phyloP scores from a whole-genome alignment of 2,888 invertebrate species.

The Melangyna quadrimaculata region DNA sequence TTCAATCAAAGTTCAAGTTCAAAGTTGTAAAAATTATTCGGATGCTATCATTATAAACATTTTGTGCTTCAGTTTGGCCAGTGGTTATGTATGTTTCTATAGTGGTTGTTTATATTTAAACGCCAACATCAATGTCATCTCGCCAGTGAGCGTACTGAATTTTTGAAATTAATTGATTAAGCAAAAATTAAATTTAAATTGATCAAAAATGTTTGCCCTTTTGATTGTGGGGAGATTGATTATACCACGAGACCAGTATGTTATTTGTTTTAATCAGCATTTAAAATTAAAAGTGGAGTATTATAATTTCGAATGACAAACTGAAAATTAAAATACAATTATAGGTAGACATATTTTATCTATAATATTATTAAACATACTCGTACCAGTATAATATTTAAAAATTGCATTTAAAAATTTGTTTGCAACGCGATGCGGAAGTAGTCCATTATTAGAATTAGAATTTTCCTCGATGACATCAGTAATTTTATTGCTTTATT shows the following conservation, averaged over 20 bases:
- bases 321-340: too few relatives aligned
- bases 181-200: conserved; percentile 8
- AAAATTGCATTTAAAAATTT: too few relatives aligned
- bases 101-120: neutral
- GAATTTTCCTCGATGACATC: too few relatives aligned
- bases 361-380: too few relatives aligned
- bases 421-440: too few relatives aligned
- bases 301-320: too few relatives aligned
- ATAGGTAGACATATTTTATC: too few relatives aligned
- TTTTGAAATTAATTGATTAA: conserved; percentile 2
- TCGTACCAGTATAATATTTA: too few relatives aligned
- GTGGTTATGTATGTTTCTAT: neutral
- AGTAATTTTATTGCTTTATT: too few relatives aligned
- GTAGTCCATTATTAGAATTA: too few relatives aligned
- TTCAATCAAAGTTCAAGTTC: conserved; percentile 64
- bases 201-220: conserved; percentile 11
- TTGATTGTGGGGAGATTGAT: neutral
- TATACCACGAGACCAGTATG: neutral
- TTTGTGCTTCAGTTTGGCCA: neutral
- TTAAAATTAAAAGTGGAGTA: too few relatives aligned
- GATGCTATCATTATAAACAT: neutral
- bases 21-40: conserved; percentile 22
- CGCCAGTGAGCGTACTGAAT: neutral
- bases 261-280: neutral
- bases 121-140: neutral